A percentile compares a stretch with the other conserved stretches of the same genome.
These are phyloP conservation scores for Eupithecia subumbrata DNA, from an alignment of 2,888 invertebrate species.

Conservation along the genomic window DNA sequence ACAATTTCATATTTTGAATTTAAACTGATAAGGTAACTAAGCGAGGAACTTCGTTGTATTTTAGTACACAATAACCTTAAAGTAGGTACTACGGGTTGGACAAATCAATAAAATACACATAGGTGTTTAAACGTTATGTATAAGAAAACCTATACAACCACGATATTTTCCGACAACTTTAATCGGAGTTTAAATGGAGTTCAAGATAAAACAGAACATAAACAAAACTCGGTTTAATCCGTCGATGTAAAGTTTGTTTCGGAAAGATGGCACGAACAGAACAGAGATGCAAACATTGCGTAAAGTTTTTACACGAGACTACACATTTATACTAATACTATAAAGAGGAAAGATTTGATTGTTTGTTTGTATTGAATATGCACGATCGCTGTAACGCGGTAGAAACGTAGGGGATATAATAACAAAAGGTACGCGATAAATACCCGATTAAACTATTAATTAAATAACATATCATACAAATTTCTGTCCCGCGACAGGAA, in stretches of 20 bases:
- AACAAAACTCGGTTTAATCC: constrained; percentile 4
- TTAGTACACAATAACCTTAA: too few relatives aligned
- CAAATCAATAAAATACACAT: too few relatives aligned
- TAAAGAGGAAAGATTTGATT: too few relatives aligned
- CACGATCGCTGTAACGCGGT: too few relatives aligned
- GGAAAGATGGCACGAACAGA: neutral
- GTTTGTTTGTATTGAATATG: too few relatives aligned
- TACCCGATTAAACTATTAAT: too few relatives aligned
- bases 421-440: too few relatives aligned
- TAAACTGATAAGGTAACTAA: neutral
- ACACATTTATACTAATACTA: too few relatives aligned
- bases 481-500: neutral
- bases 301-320: neutral
- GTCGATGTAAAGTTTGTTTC: neutral
- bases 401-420: too few relatives aligned
- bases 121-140: neutral
- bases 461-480: neutral
- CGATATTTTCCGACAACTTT: neutral
- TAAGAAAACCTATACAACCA: neutral
- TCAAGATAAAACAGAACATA: neutral
- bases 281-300: neutral
- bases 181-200: neutral
- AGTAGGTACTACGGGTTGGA: too few relatives aligned
- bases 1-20: too few relatives aligned
- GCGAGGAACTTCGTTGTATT: neutral